phyloP scores from a whole-genome alignment of 2,113 vertebrate species.

The Fregetta grallaria region DNA sequence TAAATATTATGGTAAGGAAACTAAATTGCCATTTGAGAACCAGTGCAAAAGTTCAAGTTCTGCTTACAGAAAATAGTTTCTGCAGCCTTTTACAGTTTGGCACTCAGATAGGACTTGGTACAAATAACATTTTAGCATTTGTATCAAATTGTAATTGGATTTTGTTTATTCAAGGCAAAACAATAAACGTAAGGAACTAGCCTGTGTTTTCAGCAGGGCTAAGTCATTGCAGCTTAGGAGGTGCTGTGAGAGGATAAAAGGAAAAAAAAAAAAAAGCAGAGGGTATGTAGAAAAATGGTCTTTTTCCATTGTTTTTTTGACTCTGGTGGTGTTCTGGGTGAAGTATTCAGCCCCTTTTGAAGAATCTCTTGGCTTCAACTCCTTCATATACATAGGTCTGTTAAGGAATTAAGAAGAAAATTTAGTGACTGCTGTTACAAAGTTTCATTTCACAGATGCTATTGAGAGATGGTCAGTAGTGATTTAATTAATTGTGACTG shows the following conservation, averaged over 20 bases:
- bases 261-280: neutral
- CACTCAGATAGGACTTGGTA: neutral
- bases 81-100: neutral
- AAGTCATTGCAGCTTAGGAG: neutral
- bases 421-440: neutral
- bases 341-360: slow-evolving; percentile 79
- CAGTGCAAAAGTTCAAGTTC: neutral
- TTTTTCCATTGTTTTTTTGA: neutral
- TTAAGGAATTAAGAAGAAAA: slow-evolving; percentile 31
- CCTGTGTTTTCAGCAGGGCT: neutral
- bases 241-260: neutral
- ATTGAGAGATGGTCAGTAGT: neutral
- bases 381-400: slow-evolving; percentile 91
- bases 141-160: neutral
- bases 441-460: neutral
- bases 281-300: neutral
- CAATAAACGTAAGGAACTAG: neutral
- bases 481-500: neutral
- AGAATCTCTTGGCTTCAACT: slow-evolving; percentile 89
- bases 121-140: neutral
- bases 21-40: neutral
- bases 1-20: neutral
- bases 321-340: neutral
- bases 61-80: neutral
- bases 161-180: neutral